A percentile compares a stretch with the other conserved stretches of the same genome.
Evolutionary conservation across 2,888 invertebrate species (phyloP).

Genomic region (Branchellion lobata): DNA sequence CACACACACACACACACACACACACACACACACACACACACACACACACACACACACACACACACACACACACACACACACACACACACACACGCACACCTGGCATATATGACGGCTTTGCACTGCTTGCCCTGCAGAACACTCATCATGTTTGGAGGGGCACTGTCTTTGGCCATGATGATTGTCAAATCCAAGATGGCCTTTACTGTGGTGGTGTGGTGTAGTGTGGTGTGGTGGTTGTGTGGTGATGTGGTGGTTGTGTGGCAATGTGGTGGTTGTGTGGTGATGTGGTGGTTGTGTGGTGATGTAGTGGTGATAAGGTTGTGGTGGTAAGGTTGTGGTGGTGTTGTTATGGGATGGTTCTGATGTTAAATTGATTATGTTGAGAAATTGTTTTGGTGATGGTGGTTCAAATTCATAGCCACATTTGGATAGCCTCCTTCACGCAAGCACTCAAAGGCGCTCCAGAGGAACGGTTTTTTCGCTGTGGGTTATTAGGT

Average conservation of each 20-base stretch:
- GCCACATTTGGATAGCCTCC: no score
- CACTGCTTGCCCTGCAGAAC: constrained; percentile 57
- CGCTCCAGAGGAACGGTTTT: no score
- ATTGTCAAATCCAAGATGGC: constrained; percentile 77
- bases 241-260: no score
- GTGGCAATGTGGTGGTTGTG: no score
- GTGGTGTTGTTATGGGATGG: background rate
- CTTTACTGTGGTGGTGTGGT: constrained; percentile 64
- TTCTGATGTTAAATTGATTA: background rate
- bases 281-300: background rate
- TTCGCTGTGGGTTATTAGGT: no score
- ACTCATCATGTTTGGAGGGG: constrained; percentile 58
- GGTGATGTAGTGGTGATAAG: background rate
- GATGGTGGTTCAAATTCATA: no score
- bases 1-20: no score
- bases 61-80: background rate
- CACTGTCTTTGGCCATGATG: constrained; percentile 58
- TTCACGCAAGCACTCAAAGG: no score
- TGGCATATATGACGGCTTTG: constrained; percentile 57
- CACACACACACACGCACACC: background rate
- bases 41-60: no score
- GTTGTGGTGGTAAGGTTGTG: background rate
- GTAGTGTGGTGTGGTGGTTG: no score
- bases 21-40: no score
- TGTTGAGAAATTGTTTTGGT: no score